Percentiles rank a stretch among this genome's conserved stretches.
Conservation (phyloP, 2,888 invertebrate genomes). For the Sarcophaga variegata region DNA sequence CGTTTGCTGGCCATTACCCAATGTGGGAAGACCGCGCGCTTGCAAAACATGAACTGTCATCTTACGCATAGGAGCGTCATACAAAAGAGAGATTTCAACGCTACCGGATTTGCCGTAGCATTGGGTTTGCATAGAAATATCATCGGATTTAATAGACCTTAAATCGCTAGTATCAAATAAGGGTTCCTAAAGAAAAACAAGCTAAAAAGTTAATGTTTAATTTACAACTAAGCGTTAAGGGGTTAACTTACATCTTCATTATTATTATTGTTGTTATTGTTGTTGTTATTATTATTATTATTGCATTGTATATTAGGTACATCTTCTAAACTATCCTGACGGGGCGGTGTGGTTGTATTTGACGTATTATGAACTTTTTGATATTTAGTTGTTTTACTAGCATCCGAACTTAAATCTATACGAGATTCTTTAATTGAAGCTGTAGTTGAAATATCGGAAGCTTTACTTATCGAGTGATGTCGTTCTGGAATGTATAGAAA, state of each 20-base stretch:
- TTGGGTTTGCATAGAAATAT: conserved; percentile 82
- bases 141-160: conserved; percentile 81
- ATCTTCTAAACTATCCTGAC: conserved; percentile 79
- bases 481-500: conserved; percentile 71
- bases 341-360: conserved; percentile 66
- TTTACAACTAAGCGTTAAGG: background rate
- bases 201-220: background rate
- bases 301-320: conserved; percentile 84
- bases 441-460: conserved; percentile 73
- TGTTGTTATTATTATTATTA: conserved; percentile 84
- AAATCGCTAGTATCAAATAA: conserved; percentile 82
- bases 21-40: conserved; percentile 90
- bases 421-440: conserved; percentile 85
- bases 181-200: conserved; percentile 77
- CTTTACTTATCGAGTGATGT: conserved; percentile 68
- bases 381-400: conserved; percentile 73
- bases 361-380: conserved; percentile 75
- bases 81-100: conserved; percentile 93
- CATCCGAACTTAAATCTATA: conserved; percentile 83
- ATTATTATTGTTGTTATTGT: conserved; percentile 84
- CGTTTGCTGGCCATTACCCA: conserved; percentile 86
- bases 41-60: conserved; percentile 96
- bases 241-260: conserved; percentile 86
- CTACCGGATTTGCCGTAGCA: conserved; percentile 85
- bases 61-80: conserved; percentile 94